A percentile compares a stretch with the other conserved stretches of the same genome.
Evolutionary conservation across 2,888 invertebrate species (phyloP).

Genomic region (Ectropis crepuscularia): DNA sequence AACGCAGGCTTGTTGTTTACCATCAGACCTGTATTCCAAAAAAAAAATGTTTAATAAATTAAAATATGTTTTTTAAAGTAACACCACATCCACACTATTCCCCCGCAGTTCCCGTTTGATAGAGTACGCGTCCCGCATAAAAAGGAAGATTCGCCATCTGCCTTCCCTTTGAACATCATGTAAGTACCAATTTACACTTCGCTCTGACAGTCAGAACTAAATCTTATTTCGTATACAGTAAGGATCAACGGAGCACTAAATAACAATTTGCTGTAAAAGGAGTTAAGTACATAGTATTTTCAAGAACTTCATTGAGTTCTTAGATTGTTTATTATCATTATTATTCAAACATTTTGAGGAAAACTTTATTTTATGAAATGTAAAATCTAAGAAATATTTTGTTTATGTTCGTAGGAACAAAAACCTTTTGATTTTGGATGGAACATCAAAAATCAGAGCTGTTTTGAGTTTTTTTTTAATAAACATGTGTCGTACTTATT

Average conservation of each 20-base stretch:
- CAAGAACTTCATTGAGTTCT: conserved; percentile 10
- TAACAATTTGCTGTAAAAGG: background rate
- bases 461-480: no score
- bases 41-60: no score
- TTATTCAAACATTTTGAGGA: background rate
- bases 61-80: no score
- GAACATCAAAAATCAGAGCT: no score
- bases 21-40: no score
- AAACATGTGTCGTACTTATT: no score
- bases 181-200: conserved; percentile 27
- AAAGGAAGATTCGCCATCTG: conserved; percentile 79
- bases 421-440: no score
- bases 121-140: conserved; percentile 77
- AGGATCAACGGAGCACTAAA: background rate
- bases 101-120: conserved; percentile 61
- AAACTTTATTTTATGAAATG: no score
- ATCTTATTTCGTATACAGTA: conserved; percentile 6
- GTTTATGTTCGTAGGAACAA: no score
- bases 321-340: conserved; percentile 4
- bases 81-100: conserved; percentile 53
- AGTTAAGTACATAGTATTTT: conserved; percentile 12
- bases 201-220: conserved; percentile 35
- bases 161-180: conserved; percentile 38
- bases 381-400: no score
- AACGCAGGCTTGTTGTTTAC: no score